These are phyloP conservation scores for Arge pagana DNA, from an alignment of 2,888 invertebrate genomes.

Conservation along the genomic window DNA sequence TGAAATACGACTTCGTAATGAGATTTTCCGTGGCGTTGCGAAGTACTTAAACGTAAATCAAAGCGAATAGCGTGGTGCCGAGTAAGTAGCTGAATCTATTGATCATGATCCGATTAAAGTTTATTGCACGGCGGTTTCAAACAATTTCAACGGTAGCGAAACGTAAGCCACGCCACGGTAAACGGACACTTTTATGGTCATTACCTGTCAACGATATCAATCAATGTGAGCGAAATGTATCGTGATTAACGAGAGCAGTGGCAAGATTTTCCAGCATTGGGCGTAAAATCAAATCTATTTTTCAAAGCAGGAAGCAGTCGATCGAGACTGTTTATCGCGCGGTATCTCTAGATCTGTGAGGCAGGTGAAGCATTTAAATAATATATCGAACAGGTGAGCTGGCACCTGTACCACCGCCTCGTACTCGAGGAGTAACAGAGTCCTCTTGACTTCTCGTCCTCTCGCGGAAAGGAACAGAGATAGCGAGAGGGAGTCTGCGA, in stretches of 20 bases:
- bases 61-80: too few species aligned
- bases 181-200: not conserved
- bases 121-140: slow-evolving; percentile 1
- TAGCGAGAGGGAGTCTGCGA: too few species aligned
- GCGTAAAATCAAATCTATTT: too few species aligned
- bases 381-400: slow-evolving; percentile 51
- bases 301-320: slow-evolving; percentile 15
- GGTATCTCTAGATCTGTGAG: slow-evolving; percentile 43
- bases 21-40: too few species aligned
- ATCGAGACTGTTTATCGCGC: slow-evolving; percentile 21
- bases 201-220: not conserved
- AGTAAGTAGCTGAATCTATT: too few species aligned
- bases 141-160: not conserved
- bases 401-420: slow-evolving; percentile 46
- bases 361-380: slow-evolving; percentile 51
- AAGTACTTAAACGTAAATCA: too few species aligned
- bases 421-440: slow-evolving; percentile 18
- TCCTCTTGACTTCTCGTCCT: slow-evolving; percentile 18
- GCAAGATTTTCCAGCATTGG: too few species aligned
- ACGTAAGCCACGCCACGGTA: not conserved
- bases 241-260: too few species aligned
- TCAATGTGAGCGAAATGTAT: not conserved
- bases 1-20: too few species aligned
- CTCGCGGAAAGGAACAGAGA: too few species aligned
- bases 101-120: slow-evolving; percentile 10